These are phyloP conservation scores for Ctenicera cuprea DNA, from an alignment of 2,888 invertebrate genomes.

Conservation along the genomic window DNA sequence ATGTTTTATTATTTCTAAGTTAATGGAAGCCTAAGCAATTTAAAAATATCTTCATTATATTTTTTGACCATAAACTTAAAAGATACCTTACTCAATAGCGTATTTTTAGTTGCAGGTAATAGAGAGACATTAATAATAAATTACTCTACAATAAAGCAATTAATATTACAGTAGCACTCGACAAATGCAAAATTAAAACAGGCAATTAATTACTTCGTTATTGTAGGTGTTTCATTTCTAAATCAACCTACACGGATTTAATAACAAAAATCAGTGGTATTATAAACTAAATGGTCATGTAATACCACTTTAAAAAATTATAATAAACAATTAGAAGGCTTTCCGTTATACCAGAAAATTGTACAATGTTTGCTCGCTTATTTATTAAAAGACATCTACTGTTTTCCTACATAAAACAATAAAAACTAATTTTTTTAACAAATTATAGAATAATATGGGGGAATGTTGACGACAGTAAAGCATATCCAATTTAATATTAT, in stretches of 20 bases:
- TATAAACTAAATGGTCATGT: background rate
- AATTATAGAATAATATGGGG: too few species aligned
- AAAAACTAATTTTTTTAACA: too few species aligned
- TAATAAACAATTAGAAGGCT: background rate
- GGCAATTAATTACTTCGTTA: slow-evolving; percentile 10
- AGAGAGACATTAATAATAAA: background rate
- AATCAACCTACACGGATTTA: slow-evolving; percentile 6
- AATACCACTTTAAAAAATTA: background rate
- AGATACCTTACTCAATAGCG: background rate
- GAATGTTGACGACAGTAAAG: too few species aligned
- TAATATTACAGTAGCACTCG: background rate
- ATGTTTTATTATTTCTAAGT: too few species aligned
- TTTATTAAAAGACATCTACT: too few species aligned
- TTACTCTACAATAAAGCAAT: slow-evolving; percentile 2
- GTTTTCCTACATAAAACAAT: too few species aligned
- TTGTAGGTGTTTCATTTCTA: slow-evolving; percentile 14
- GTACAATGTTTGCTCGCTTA: too few species aligned
- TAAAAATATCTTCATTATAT: too few species aligned
- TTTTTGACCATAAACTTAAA: too few species aligned
- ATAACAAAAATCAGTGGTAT: background rate
- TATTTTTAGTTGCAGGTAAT: background rate
- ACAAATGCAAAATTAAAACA: slow-evolving; percentile 18
- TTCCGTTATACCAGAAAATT: too few species aligned
- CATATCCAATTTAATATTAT: too few species aligned
- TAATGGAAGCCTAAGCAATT: too few species aligned